Evolutionary conservation across 2,888 invertebrate genomes (phyloP), one percentile per base, ranked within the genome.

Genomic region (Sisyra nigra): DNA sequence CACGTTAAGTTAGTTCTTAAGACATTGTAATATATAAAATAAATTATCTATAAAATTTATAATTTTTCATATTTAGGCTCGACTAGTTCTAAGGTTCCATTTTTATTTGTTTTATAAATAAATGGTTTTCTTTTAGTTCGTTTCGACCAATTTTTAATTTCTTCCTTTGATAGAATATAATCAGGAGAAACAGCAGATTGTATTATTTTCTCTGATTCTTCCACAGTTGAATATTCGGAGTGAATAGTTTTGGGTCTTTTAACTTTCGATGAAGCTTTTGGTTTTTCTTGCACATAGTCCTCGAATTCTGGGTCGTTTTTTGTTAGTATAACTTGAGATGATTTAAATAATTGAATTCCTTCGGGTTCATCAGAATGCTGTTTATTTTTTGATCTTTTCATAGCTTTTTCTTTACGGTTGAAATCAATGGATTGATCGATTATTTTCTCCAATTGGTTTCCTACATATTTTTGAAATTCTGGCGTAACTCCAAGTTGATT

Each of bases 71-170:
- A 14, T 13, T 10, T 40, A 18, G 50, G 46, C 47, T 55, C 50
- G 33, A 54, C 33, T 38, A 48, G 36, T 37, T 45, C 39, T 37
- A 56, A 44, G 47, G 60, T 60, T 49, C 62, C 66, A 44, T 63
- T 62, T 31, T 59, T 57, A 11, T 55, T 51, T 30, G 54, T 52
- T 52, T 63, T 66, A 49, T 72, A 72, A 49, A 57, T 62, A 48
- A 63, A 71, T 2, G 72, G 43, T 42, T 68, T 66, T 40, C 68
- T 66, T 61, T 69, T 72, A 52, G 67, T 61, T 45, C 69, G 59
- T 1, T 66, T 68, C 30, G 68, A 68, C 72, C 73, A 74, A 48
- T 55, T 51, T 53, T 65, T 64, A 3, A 61, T 67, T 41, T 69
- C 72, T 47, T 63, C 62, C 55, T 65, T 63, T 3, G 62, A 66